Evolutionary conservation across 2,797 vertebrate genomes (phyloP).

Genomic region (Cuculus canorus): DNA sequence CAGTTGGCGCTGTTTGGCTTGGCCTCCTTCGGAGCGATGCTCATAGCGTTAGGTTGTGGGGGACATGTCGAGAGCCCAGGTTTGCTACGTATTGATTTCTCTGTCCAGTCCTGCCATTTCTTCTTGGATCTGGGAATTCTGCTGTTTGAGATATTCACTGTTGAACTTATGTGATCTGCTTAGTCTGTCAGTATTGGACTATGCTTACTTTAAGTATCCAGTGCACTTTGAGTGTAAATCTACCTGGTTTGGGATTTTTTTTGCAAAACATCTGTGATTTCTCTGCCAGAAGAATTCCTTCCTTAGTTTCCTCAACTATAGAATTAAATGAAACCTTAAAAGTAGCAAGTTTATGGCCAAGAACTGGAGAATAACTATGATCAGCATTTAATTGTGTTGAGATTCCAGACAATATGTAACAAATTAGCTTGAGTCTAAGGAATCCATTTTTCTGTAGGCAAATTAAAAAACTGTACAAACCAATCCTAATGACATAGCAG

Average conservation of each 20-base stretch:
- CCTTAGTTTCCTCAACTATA: neutral
- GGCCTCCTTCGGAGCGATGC: neutral
- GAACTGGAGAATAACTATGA: neutral
- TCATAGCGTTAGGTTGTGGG: accelerated
- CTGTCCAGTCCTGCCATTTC: neutral
- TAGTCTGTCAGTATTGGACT: neutral
- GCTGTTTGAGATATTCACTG: neutral
- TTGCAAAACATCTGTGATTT: conserved; percentile 1
- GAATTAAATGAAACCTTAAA: conserved; percentile 37
- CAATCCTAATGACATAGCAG: conserved; percentile 22
- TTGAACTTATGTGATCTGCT: neutral
- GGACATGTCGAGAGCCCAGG: neutral
- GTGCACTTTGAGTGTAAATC: neutral
- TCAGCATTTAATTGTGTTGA: conserved; percentile 40
- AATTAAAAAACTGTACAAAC: conserved; percentile 2
- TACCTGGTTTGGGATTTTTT: neutral
- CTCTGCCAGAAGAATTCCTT: neutral
- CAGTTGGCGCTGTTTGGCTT: neutral
- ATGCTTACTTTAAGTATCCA: neutral
- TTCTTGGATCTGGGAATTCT: neutral
- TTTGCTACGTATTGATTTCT: neutral
- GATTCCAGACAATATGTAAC: conserved; percentile 20
- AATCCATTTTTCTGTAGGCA: conserved; percentile 25
- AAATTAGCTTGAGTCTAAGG: conserved; percentile 52
- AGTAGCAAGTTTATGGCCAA: conserved; percentile 29